Conservation (phyloP, 1,140 invertebrate species). For the Drosophila bocqueti region DNA sequence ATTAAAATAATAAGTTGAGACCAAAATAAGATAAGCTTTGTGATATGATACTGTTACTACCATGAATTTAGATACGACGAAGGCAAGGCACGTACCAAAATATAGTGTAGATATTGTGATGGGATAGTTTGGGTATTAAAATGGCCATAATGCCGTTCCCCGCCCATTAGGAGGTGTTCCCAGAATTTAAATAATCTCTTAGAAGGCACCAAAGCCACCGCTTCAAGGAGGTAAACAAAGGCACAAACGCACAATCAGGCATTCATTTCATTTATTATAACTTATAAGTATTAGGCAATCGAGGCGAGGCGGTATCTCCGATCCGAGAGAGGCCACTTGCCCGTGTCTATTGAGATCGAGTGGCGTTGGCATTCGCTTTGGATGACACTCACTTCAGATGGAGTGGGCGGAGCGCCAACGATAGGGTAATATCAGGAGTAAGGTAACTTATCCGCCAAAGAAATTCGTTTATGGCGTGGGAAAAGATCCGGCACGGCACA, state of each 20-base stretch:
- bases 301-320: conserved; percentile 14
- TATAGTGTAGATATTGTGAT: neutral
- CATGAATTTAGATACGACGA: neutral
- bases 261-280: conserved; percentile 22
- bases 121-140: neutral
- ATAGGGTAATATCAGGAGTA: conserved; percentile 2
- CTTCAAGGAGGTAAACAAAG: conserved; percentile 43
- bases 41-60: conserved; percentile 6
- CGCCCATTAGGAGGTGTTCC: neutral
- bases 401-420: conserved; percentile 21
- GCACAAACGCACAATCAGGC: conserved; percentile 22
- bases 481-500: conserved; percentile 2
- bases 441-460: neutral
- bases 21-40: neutral
- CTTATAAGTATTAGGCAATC: conserved; percentile 28
- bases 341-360: conserved; percentile 41
- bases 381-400: conserved; percentile 41
- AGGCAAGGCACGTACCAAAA: neutral
- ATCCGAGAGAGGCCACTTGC: conserved; percentile 38
- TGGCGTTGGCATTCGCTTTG: conserved; percentile 18
- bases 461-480: conserved; percentile 41
- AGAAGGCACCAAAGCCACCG: neutral
- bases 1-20: neutral
- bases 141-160: neutral
- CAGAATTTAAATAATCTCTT: conserved; percentile 26